Evolutionary conservation across 2,113 vertebrate genomes (phyloP), one percentile per base, ranked within the genome.

Genomic region (Willisornis vidua): DNA sequence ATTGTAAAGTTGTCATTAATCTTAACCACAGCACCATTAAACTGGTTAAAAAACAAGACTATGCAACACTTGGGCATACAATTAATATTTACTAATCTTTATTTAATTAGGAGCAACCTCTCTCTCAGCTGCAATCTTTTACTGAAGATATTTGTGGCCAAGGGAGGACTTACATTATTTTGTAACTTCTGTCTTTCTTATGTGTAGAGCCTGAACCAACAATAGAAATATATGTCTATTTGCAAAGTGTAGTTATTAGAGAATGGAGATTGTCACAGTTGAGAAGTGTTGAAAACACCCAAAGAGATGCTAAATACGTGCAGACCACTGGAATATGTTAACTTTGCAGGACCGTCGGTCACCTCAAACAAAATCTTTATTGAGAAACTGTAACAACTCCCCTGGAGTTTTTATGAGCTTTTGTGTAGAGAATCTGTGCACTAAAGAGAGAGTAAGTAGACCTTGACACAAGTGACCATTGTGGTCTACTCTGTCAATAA

Each of bases 1-100:
- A 15, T 89, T 74, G 22, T 73, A 91, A 83, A 92, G 81, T 80
- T 77, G n/a, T 89, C 71, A 68, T 91, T 85, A 95, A 88, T 46
- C 37, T 91, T 88, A 90, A 83, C 55, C 65, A 83, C 17, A 85
- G 57, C 76, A 92, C 26, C 51, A 86, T 92, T 92, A 88, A 73
- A 67, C 39, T 87, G 61, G 61, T 94, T 31, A 89, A 79, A 88
- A 77, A 63, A 11, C n/a, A 78, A 80, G 46, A 67, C 26, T 49
- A 12, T 68, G 41, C 39, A 91, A 43, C 37, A 77, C 82, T 93
- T 94, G 12, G 73, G 19, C 12, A 73, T 31, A 73, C 6, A 91
- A 66, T 74, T 43, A 84, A 63, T 83, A 55, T 75, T 84, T 82
- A 72, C 24, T 43, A 67, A 79, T 75, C 31, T 88, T 71, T 72